phyloP scores from a whole-genome alignment of 1,140 invertebrate genomes.

The Brachionus koreanus region DNA sequence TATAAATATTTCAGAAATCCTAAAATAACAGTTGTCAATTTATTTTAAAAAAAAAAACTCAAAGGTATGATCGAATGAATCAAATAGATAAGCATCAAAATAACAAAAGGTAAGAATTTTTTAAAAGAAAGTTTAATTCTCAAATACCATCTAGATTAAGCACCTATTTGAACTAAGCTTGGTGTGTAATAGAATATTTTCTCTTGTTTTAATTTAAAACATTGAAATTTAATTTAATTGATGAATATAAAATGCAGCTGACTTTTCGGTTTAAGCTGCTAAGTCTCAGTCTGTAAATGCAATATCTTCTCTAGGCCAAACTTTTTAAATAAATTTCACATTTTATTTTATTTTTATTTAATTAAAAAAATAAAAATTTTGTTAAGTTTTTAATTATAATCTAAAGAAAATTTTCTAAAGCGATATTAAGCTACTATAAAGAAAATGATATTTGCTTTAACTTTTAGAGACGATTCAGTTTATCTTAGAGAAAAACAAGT shows the following conservation, averaged over 20 bases:
- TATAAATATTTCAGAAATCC: neutral
- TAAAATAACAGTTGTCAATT: neutral
- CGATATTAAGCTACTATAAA: no score
- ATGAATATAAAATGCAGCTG: neutral
- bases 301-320: no score
- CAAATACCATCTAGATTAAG: neutral
- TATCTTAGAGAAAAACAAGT: no score
- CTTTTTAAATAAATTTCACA: no score
- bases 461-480: no score
- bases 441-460: no score
- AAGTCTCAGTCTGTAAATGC: no score
- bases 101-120: neutral
- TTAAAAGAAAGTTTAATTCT: neutral
- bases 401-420: no score
- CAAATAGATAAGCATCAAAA: neutral
- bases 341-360: no score
- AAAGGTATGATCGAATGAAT: neutral
- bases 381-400: no score
- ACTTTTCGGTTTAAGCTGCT: no score
- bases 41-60: neutral
- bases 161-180: neutral
- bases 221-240: neutral
- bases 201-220: neutral
- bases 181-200: neutral
- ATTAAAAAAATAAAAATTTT: no score